Base-by-base conservation (phyloP, 2,113 vertebrate genomes). In the Perca fluviatilis region DNA sequence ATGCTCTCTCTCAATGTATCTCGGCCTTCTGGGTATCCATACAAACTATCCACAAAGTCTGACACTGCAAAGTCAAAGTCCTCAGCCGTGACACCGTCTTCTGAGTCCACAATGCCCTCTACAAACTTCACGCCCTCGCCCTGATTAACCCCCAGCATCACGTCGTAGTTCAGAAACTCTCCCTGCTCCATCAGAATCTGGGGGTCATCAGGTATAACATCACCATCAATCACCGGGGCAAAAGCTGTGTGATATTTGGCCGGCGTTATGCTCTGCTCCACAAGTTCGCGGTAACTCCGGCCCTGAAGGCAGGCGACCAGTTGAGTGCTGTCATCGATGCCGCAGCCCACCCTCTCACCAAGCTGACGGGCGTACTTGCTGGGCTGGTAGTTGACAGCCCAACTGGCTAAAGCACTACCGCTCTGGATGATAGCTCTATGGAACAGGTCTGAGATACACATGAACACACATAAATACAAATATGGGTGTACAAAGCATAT, bases 111-210 rank as follows among this genome's bases (percentile, higher is more conserved):
- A 21, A 98, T 96, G 63, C 97, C 97, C 0, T 99, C 98, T 57
- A 98, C 97, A 43, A 99, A 98, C 93, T 97, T 97, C 62, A 98
- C 94, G 3, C 98, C 98, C 83, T 99, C 98, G 0, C 97, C 98
- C 92, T 99, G 98, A 90, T 99, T 99, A 51, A 99, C 97, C 0
- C 98, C 98, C 56, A 99, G 95, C 98, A 99, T 98, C 92, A 99
- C 97, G 85, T 99, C 98, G 7, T 99, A 99, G 91, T 99, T 99
- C 65, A 99, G 97, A 93, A 99, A 99, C 95, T 99, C 98, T 3
- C 98, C 98, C 89, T 99, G 98, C 89, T 99, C 98, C 98, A 99
- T 99, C 60, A 99, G 95, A 88, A 99, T 99, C 96, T 99, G 98
- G 1, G 98, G 98, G 95, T 99, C 98, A 27, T 99, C 98, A 0